phyloP scores from a whole-genome alignment of 2,113 vertebrate species.

The Spermophilus dauricus region DNA sequence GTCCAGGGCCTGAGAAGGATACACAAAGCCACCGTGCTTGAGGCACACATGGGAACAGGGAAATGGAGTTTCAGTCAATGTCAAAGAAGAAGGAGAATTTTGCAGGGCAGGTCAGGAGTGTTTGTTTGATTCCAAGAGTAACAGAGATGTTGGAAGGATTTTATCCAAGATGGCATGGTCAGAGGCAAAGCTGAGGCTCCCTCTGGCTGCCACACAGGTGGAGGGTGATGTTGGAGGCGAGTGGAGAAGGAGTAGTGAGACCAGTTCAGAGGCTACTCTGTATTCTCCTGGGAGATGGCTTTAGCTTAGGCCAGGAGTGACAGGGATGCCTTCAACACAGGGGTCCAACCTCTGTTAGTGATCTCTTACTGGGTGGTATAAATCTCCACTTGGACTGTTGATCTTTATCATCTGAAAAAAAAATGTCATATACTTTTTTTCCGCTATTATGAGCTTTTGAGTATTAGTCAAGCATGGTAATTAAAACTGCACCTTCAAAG shows the following conservation, averaged over 20 bases:
- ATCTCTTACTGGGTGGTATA: accelerated
- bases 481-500: not conserved
- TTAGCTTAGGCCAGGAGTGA: too few relatives aligned
- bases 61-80: not conserved
- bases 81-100: not conserved
- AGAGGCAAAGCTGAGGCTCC: not conserved
- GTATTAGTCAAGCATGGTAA: not conserved
- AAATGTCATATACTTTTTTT: not conserved
- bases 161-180: not conserved
- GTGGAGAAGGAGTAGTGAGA: not conserved
- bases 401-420: too few relatives aligned
- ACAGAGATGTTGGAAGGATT: too few relatives aligned
- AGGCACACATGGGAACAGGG: not conserved
- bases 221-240: too few relatives aligned
- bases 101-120: not conserved
- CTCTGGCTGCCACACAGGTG: not conserved
- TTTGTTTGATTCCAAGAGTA: not conserved
- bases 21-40: not conserved
- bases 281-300: not conserved
- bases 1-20: not conserved
- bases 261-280: not conserved
- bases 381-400: not conserved
- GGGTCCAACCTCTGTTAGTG: not conserved
- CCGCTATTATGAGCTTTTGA: not conserved
- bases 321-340: not conserved